Evolutionary conservation across 1,140 invertebrate genomes (phyloP).

Genomic region (honey bee (Apis mellifera)): DNA sequence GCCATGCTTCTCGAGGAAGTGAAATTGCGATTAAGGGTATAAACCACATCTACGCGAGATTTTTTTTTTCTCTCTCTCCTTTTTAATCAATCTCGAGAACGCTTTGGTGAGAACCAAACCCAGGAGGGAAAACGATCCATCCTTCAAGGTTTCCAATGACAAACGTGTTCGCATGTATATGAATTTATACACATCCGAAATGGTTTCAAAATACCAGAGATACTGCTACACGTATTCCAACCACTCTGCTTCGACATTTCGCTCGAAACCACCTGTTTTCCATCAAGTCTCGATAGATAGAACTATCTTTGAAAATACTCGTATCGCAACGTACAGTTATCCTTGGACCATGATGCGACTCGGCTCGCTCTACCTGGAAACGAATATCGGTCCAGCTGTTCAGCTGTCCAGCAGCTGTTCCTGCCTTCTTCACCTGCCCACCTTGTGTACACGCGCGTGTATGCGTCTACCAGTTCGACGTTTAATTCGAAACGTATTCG

Average conservation of each 20-base stretch:
- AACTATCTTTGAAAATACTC: too few species aligned
- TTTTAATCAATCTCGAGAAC: too few species aligned
- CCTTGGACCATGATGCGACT: conserved; percentile 27
- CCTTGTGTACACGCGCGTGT: conserved; percentile 13
- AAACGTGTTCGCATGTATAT: background rate
- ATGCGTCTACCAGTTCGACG: too few species aligned
- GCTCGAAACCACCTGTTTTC: too few species aligned
- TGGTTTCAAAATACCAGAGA: conserved; percentile 14
- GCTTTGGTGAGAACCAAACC: conserved; percentile 75
- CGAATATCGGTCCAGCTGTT: conserved; percentile 71
- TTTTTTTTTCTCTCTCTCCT: background rate
- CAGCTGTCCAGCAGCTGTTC: conserved; percentile 64
- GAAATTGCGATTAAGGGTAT: background rate
- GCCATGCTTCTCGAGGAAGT: background rate
- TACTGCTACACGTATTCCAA: too few species aligned
- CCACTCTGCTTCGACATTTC: too few species aligned
- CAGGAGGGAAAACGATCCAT: conserved; percentile 72
- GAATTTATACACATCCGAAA: background rate
- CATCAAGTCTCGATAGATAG: too few species aligned
- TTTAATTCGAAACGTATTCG: too few species aligned
- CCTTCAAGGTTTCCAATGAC: conserved; percentile 30
- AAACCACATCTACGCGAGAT: background rate
- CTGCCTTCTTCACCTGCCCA: conserved; percentile 5
- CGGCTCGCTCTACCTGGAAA: conserved; percentile 28
- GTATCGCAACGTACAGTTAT: too few species aligned